Evolutionary conservation across 2,113 vertebrate species (phyloP).

Genomic region (Henicopernis longicauda): DNA sequence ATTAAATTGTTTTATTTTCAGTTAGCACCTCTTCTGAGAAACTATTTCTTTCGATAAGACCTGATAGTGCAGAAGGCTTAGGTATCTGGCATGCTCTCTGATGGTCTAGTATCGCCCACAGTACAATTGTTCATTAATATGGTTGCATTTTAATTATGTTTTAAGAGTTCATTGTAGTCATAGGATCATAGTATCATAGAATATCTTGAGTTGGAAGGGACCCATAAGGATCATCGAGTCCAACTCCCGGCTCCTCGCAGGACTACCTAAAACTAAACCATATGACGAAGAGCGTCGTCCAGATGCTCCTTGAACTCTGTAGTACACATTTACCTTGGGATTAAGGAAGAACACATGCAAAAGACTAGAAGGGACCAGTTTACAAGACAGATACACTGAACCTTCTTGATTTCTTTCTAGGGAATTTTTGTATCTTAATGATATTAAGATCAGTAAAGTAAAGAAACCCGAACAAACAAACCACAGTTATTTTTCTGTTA

Average conservation of each 20-base stretch:
- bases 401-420: background rate
- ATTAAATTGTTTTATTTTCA: background rate
- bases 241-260: fast-evolving
- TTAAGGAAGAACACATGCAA: background rate
- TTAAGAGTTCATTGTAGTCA: background rate
- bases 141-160: background rate
- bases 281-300: background rate
- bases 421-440: background rate
- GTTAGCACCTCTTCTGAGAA: background rate
- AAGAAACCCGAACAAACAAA: background rate
- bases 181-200: background rate
- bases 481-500: background rate
- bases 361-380: background rate
- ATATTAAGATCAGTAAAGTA: background rate
- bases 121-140: background rate
- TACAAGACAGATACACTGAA: background rate
- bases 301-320: background rate
- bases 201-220: background rate
- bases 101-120: background rate
- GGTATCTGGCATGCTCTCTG: background rate
- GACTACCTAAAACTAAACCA: background rate
- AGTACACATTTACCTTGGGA: background rate
- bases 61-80: background rate
- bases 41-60: background rate
- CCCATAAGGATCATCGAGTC: background rate